Percentiles rank a stretch among this genome's conserved stretches.
Evolutionary conservation across 2,888 invertebrate genomes (phyloP).

Genomic region (Erannis defoliaria): DNA sequence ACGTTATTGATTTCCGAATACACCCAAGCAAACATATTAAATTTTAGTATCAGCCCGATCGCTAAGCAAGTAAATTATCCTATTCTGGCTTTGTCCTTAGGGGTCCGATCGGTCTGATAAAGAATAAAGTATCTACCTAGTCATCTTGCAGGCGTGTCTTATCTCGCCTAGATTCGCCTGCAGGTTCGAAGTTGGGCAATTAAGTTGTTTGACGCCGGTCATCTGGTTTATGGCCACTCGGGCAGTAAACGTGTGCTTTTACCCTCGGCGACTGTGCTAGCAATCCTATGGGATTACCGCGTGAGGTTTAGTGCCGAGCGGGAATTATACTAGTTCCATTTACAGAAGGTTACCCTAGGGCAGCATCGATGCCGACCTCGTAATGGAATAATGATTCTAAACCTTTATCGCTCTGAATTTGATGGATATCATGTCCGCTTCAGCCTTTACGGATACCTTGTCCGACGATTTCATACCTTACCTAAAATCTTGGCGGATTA

Average conservation of each 20-base stretch:
- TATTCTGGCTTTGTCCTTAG: slow-evolving; percentile 8
- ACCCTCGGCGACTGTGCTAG: slow-evolving; percentile 25
- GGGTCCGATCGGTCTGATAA: slow-evolving; percentile 10
- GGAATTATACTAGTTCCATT: slow-evolving; percentile 45
- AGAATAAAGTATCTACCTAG: slow-evolving; percentile 14
- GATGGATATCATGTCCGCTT: slow-evolving; percentile 11
- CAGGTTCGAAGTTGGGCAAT: slow-evolving; percentile 21
- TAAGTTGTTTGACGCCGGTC: slow-evolving; percentile 33
- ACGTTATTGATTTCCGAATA: background rate
- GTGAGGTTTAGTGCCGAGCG: slow-evolving; percentile 36
- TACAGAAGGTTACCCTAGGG: slow-evolving; percentile 49
- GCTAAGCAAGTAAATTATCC: slow-evolving; percentile 6
- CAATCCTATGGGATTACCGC: slow-evolving; percentile 25
- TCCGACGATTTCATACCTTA: slow-evolving; percentile 11
- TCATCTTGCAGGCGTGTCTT: slow-evolving; percentile 24
- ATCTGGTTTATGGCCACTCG: slow-evolving; percentile 20
- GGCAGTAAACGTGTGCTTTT: slow-evolving; percentile 31
- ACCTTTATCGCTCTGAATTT: slow-evolving; percentile 47
- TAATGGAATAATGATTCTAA: slow-evolving; percentile 61
- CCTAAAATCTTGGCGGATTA: slow-evolving; percentile 7
- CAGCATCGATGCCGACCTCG: slow-evolving; percentile 49
- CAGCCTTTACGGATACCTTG: slow-evolving; percentile 1
- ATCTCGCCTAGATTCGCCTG: slow-evolving; percentile 18
- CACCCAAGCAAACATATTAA: slow-evolving; percentile 1
- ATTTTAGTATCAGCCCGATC: slow-evolving; percentile 9